Evolutionary conservation across 2,113 vertebrate genomes (phyloP).

Genomic region (Clarias batrachus): DNA sequence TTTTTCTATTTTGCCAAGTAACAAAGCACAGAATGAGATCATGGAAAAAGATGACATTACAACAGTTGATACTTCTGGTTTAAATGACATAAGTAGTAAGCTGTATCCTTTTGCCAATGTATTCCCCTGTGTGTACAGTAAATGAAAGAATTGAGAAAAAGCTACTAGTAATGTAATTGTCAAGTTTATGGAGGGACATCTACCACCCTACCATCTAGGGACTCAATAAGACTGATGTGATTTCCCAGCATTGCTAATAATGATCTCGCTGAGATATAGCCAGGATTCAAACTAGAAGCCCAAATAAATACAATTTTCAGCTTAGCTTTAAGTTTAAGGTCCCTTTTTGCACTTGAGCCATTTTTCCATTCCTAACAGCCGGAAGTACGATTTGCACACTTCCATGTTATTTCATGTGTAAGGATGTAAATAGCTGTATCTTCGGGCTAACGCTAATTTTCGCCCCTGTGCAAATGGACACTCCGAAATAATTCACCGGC

Average conservation of each 20-base stretch:
- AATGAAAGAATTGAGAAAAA: no score
- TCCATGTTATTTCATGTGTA: not conserved
- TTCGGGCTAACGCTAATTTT: not conserved
- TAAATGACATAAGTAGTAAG: not conserved
- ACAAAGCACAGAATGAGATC: not conserved
- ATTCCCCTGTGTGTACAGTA: not conserved
- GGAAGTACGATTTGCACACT: not conserved
- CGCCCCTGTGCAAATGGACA: not conserved
- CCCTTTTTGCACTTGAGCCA: not conserved
- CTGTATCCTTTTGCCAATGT: not conserved
- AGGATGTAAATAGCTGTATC: not conserved
- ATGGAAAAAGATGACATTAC: not conserved
- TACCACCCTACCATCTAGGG: not conserved
- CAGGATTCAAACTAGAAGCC: not conserved
- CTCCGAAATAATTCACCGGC: not conserved
- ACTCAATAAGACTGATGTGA: not conserved
- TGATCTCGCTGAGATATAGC: not conserved
- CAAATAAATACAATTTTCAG: not conserved
- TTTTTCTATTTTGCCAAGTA: not conserved
- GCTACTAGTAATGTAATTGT: no score
- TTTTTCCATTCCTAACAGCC: not conserved
- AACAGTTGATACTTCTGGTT: not conserved
- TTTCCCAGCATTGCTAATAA: not conserved
- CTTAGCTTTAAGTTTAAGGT: not conserved
- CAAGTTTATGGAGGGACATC: no score